Evolutionary conservation across 1,140 invertebrate species (phyloP), one percentile per base, ranked within the genome.

Genomic region (Bombus terrestris): DNA sequence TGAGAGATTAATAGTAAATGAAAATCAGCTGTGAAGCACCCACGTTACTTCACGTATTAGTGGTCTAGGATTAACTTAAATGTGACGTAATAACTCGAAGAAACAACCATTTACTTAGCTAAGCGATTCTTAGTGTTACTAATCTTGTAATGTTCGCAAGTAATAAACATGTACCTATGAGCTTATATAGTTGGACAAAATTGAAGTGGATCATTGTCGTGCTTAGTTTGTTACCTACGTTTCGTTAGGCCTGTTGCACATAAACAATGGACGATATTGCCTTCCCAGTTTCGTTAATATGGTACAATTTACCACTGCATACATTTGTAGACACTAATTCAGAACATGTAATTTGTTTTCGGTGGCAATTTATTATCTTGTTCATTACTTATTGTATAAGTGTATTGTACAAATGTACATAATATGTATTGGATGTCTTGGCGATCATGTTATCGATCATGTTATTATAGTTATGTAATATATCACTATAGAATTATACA

Each of bases 91-190:
- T n/a, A 62, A 62, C 12, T n/a, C 3, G 12, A 12, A n/a, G 10
- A 62, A 62, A 62, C 3, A 62, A n/a, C 1, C 59, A n/a, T n/a
- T 37, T 22, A 12, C 9, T 25, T 68, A 37, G 22, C 9, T 32
- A 25, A 35, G 22, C 9, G 35, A 18, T 37, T 37, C 35, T 9
- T 35, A 22, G 5, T 9, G 37, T 39, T 39, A 35, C 68, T 12
- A 41, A 25, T 71, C 25, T 79, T 68, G 39, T 35, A 68, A 75
- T 79, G 69, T 53, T 59, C 68, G 86, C 59, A 78, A 43, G 69
- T 78, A 71, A 83, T 76, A 83, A 83, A 86, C 85, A 72, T 64
- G 35, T 75, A 81, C 35, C 57, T 86, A 53, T 39, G n/a, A 59
- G 73, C 22, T 83, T 80, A 57, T 53, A 35, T 66, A 53, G 83